A percentile compares a stretch with the other conserved stretches of the same genome.
phyloP scores from a whole-genome alignment of 2,113 vertebrate genomes.

The Ranitomeya imitator region DNA sequence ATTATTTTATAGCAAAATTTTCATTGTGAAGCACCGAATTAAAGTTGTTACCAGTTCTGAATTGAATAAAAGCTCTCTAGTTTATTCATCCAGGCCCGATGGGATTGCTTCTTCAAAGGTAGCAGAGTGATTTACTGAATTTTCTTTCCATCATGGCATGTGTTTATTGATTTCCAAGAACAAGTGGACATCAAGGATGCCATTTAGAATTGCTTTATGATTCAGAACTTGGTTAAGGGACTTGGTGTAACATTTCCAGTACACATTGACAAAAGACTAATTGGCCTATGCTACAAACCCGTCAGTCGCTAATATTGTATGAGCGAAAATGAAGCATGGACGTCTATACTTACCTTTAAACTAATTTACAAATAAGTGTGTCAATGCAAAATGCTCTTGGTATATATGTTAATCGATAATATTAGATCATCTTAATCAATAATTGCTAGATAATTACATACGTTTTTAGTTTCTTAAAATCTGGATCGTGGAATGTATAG shows the following conservation, averaged over 20 bases:
- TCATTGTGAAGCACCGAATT: constrained; percentile 42
- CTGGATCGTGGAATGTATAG: background rate
- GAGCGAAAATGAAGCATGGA: background rate
- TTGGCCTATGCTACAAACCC: background rate
- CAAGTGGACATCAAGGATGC: constrained; percentile 45
- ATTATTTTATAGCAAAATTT: constrained; percentile 6
- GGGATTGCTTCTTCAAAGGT: constrained; percentile 49
- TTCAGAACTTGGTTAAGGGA: constrained; percentile 23
- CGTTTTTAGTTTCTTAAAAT: background rate
- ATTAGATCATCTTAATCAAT: no score
- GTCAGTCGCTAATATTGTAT: background rate
- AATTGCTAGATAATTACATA: no score
- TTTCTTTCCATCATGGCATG: constrained; percentile 50
- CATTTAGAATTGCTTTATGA: constrained; percentile 41
- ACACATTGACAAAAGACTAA: background rate
- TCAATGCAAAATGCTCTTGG: background rate
- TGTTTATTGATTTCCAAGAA: constrained; percentile 55
- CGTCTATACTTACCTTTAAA: background rate
- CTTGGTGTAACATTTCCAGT: background rate
- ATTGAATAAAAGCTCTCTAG: constrained; percentile 35
- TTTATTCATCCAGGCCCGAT: constrained; percentile 41
- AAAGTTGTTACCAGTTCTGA: constrained; percentile 23
- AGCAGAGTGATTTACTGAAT: constrained; percentile 45
- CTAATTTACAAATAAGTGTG: background rate
- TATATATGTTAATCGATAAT: no score